Evolutionary conservation across 2,888 invertebrate genomes (phyloP).

Genomic region (Camptogramma bilineatum): DNA sequence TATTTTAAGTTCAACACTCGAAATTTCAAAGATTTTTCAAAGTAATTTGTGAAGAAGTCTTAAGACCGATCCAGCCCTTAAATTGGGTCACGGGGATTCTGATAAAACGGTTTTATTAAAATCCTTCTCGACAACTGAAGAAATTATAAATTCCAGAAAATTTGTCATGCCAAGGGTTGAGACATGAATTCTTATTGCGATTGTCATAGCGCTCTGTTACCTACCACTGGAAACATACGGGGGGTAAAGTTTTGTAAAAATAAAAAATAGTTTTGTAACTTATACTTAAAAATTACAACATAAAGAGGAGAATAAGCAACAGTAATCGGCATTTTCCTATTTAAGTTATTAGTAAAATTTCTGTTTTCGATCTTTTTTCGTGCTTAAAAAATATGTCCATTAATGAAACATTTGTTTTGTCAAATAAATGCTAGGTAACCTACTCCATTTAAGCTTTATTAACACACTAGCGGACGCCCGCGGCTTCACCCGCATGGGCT

Average conservation of each 20-base stretch:
- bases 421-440: no score
- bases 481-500: no score
- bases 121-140: conserved; percentile 38
- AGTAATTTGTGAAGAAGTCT: conserved; percentile 15
- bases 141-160: conserved; percentile 49
- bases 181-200: conserved; percentile 55
- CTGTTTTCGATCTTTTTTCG: no score
- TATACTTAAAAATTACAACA: no score
- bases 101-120: conserved; percentile 41
- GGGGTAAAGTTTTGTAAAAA: neutral
- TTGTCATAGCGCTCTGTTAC: conserved; percentile 43
- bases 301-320: no score
- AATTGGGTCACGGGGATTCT: conserved; percentile 22
- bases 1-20: conserved; percentile 11
- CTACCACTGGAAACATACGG: conserved; percentile 38
- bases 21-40: conserved; percentile 17
- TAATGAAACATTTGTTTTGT: no score
- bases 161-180: conserved; percentile 56
- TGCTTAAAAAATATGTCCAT: no score
- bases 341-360: no score
- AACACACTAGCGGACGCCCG: no score
- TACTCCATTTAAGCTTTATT: no score
- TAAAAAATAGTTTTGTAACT: no score
- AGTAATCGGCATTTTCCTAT: no score
- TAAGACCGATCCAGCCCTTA: conserved; percentile 21